phyloP scores from a whole-genome alignment of 2,113 vertebrate genomes.

The Mohoua ochrocephala region DNA sequence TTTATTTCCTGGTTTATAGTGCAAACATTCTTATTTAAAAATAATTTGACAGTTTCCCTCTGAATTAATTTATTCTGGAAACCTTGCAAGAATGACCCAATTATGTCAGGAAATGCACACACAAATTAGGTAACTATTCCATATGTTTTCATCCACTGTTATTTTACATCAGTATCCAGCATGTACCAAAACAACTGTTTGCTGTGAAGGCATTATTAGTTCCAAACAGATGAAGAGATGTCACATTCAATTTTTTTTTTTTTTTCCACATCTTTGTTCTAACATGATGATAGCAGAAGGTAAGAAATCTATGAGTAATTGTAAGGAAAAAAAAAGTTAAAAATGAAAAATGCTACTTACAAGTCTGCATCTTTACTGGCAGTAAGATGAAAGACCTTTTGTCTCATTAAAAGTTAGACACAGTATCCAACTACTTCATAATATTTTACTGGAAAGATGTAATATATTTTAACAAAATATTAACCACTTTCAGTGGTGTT shows the following conservation, averaged over 20 bases:
- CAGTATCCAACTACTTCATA: background rate
- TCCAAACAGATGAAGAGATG: constrained; percentile 46
- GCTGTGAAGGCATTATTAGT: constrained; percentile 41
- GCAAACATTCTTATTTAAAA: background rate
- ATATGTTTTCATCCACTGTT: constrained; percentile 33
- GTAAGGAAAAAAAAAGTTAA: background rate
- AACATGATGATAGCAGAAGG: background rate
- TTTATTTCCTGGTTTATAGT: background rate
- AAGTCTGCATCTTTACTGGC: background rate
- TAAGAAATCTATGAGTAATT: background rate
- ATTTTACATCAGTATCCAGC: constrained; percentile 13
- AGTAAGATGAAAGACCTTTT: constrained; percentile 7
- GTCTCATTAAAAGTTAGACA: constrained; percentile 19
- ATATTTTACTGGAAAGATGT: background rate
- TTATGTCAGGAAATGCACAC: constrained; percentile 27
- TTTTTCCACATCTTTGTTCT: background rate
- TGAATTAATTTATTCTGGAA: constrained; percentile 1
- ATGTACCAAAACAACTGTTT: constrained; percentile 30
- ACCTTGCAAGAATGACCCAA: background rate
- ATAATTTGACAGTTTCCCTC: background rate
- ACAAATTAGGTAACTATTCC: constrained; percentile 20
- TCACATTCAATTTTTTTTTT: background rate
- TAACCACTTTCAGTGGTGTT: background rate
- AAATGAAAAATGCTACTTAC: background rate
- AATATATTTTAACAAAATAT: background rate